These are phyloP conservation scores for Blastobasis lacticolella DNA, from an alignment of 2,888 invertebrate genomes.

Conservation along the genomic window DNA sequence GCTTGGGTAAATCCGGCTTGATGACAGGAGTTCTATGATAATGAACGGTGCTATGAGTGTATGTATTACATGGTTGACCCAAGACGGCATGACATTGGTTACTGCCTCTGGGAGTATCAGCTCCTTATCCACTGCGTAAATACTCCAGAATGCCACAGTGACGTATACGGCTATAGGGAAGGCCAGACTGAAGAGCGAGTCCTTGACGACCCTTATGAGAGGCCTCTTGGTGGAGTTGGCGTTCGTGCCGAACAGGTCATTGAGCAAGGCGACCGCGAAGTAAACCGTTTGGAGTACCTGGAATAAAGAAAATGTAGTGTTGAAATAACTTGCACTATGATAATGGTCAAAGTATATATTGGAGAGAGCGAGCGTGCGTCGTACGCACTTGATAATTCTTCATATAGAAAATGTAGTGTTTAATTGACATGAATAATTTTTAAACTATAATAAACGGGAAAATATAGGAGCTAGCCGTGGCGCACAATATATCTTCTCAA, in stretches of 20 bases:
- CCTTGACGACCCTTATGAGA: conserved; percentile 78
- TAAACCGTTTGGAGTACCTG: conserved; percentile 85
- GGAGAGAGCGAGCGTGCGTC: no score
- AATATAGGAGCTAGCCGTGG: no score
- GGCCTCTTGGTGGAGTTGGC: conserved; percentile 73
- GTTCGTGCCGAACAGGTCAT: conserved; percentile 84
- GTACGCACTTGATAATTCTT: no score
- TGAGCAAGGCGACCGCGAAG: conserved; percentile 81
- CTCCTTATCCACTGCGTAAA: conserved; percentile 88
- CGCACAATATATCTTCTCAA: no score
- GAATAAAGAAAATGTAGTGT: conserved; percentile 21
- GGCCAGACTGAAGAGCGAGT: conserved; percentile 77
- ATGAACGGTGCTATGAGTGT: conserved; percentile 86
- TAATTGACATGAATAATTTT: no score
- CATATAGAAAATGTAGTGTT: no score
- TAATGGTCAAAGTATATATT: no score
- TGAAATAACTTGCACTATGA: no score
- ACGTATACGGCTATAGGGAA: conserved; percentile 88
- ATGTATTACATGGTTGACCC: conserved; percentile 93
- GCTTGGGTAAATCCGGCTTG: conserved; percentile 24
- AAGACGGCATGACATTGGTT: conserved; percentile 86
- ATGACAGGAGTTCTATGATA: conserved; percentile 80
- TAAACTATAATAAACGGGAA: no score
- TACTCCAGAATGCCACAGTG: conserved; percentile 87
- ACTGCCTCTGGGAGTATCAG: conserved; percentile 88